Evolutionary conservation across 2,113 vertebrate species (phyloP).

Genomic region (Megatriorchis doriae): DNA sequence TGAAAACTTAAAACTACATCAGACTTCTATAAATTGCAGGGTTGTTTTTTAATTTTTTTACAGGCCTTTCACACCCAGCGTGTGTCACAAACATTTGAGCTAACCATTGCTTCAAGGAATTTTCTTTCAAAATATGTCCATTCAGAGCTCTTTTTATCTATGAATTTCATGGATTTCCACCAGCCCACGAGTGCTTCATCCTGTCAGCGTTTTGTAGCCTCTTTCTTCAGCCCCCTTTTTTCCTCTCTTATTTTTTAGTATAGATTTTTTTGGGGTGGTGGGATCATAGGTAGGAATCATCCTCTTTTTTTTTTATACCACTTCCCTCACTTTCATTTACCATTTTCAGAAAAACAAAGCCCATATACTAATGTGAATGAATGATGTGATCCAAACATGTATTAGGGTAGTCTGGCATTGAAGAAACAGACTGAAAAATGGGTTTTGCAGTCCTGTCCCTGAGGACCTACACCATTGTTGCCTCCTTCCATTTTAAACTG

Average conservation of each 20-base stretch:
- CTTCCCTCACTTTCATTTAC: neutral
- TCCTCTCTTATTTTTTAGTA: neutral
- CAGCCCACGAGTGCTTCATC: neutral
- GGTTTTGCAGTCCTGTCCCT: neutral
- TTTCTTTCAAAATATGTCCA: neutral
- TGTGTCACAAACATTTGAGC: neutral
- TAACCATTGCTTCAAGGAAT: neutral
- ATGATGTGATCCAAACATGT: neutral
- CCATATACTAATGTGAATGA: neutral
- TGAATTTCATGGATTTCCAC: neutral
- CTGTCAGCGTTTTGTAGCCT: neutral
- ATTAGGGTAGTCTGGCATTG: neutral
- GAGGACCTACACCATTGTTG: neutral
- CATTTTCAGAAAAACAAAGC: neutral
- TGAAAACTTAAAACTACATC: neutral
- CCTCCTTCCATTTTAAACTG: neutral
- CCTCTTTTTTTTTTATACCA: neutral
- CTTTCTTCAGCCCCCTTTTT: neutral
- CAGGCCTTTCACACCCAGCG: accelerated
- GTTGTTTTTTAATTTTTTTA: neutral
- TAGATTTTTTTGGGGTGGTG: neutral
- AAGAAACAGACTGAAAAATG: neutral
- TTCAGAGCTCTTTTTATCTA: neutral
- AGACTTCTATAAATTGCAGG: neutral
- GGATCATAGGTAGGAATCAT: neutral